These are phyloP conservation scores for Drosophila repletoides DNA, from an alignment of 1,140 invertebrate species.

Conservation along the genomic window DNA sequence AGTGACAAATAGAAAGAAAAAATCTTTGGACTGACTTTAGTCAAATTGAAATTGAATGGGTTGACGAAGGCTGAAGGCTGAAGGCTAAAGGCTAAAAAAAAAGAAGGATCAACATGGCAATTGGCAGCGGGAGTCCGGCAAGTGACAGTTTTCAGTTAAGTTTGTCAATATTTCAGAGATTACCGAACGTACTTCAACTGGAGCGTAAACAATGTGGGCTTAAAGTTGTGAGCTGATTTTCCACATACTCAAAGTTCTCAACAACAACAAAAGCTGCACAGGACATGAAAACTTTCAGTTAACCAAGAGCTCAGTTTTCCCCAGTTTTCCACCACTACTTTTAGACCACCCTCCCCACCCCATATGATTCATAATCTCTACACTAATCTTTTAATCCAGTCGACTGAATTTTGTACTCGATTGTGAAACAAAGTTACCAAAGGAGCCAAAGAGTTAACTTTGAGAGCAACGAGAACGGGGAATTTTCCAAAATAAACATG, in stretches of 20 bases:
- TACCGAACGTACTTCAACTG: conserved; percentile 13
- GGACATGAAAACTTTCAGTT: conserved; percentile 38
- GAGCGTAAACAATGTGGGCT: conserved; percentile 24
- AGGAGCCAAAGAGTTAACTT: conserved; percentile 56
- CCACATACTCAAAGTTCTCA: not conserved
- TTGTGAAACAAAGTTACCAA: conserved; percentile 76
- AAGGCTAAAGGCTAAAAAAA: not conserved
- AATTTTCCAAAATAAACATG: conserved; percentile 68
- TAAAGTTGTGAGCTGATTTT: conserved; percentile 4
- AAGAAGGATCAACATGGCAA: conserved; percentile 33
- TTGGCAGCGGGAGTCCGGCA: conserved; percentile 11
- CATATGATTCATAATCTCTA: conserved; percentile 71
- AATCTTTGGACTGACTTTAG: not conserved
- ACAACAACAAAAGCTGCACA: conserved; percentile 35
- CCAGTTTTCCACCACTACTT: not conserved
- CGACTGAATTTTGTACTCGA: conserved; percentile 80
- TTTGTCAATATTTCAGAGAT: conserved; percentile 41
- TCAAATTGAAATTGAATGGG: conserved; percentile 65
- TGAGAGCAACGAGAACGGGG: conserved; percentile 26
- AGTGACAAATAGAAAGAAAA: not conserved
- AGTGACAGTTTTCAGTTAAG: conserved; percentile 30
- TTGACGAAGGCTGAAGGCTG: conserved; percentile 1
- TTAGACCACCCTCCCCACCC: not conserved
- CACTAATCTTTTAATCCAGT: conserved; percentile 81
- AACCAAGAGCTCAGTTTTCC: conserved; percentile 14